Conservation (phyloP, 2,888 invertebrate genomes). For the Diaphora mendica region DNA sequence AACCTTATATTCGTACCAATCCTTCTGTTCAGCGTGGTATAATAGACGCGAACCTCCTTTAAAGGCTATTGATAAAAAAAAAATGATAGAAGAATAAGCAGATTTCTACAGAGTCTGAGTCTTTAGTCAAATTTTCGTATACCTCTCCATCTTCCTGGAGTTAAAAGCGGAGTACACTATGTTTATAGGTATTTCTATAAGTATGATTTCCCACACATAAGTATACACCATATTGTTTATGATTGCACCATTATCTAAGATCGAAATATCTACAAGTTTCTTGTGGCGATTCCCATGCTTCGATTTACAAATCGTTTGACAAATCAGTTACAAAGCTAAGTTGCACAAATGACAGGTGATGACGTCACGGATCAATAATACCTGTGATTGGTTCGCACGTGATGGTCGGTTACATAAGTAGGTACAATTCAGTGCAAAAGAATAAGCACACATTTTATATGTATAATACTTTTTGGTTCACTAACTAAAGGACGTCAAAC, state of each 20-base stretch:
- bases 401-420: conserved; percentile 55
- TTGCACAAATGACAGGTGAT: conserved; percentile 59
- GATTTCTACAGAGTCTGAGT: too few species aligned
- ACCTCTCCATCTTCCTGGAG: not conserved
- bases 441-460: conserved; percentile 1
- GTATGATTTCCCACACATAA: not conserved
- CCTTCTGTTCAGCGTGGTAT: too few species aligned
- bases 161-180: too few species aligned
- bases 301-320: conserved; percentile 55
- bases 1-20: too few species aligned
- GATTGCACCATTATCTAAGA: not conserved
- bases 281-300: conserved; percentile 33
- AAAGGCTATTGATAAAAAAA: too few species aligned
- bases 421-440: conserved; percentile 53
- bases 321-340: conserved; percentile 56
- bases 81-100: too few species aligned
- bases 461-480: not conserved
- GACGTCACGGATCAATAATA: conserved; percentile 75
- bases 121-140: too few species aligned
- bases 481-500: not conserved
- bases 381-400: conserved; percentile 67
- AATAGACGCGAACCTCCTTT: too few species aligned
- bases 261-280: conserved; percentile 8
- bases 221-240: not conserved
- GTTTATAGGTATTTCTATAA: not conserved